Evolutionary conservation across 2,113 vertebrate genomes (phyloP).

Genomic region (Toxotes jaculatrix): DNA sequence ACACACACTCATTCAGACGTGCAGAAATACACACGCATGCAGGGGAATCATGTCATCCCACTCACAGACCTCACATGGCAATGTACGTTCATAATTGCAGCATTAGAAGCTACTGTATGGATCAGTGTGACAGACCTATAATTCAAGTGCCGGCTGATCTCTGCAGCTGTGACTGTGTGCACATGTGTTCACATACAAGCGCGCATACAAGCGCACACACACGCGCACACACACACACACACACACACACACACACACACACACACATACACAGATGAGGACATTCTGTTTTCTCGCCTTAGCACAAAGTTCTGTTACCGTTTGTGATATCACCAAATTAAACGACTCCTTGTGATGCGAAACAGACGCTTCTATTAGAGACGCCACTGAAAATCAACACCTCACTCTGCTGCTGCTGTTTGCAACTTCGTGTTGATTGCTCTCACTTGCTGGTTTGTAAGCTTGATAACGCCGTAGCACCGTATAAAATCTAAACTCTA

Average conservation of each 20-base stretch:
- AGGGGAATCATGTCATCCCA: slow-evolving; percentile 21
- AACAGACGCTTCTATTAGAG: neutral
- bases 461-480: no score
- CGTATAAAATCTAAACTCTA: neutral
- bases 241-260: neutral
- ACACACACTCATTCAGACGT: neutral
- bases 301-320: neutral
- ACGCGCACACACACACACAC: no score
- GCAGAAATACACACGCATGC: slow-evolving; percentile 12
- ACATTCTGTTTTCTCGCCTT: neutral
- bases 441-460: neutral
- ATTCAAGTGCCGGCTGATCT: slow-evolving; percentile 14
- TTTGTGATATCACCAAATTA: neutral
- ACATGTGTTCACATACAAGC: neutral
- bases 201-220: neutral
- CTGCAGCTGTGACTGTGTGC: slow-evolving; percentile 25
- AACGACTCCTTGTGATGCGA: neutral
- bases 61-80: slow-evolving; percentile 5
- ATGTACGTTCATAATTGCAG: slow-evolving; percentile 10
- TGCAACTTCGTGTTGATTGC: no score
- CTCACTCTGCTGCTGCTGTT: no score
- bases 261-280: no score
- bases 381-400: neutral
- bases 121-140: slow-evolving; percentile 31
- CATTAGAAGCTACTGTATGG: neutral